phyloP scores from a whole-genome alignment of 2,797 vertebrate genomes.

The Scarus forsteni region DNA sequence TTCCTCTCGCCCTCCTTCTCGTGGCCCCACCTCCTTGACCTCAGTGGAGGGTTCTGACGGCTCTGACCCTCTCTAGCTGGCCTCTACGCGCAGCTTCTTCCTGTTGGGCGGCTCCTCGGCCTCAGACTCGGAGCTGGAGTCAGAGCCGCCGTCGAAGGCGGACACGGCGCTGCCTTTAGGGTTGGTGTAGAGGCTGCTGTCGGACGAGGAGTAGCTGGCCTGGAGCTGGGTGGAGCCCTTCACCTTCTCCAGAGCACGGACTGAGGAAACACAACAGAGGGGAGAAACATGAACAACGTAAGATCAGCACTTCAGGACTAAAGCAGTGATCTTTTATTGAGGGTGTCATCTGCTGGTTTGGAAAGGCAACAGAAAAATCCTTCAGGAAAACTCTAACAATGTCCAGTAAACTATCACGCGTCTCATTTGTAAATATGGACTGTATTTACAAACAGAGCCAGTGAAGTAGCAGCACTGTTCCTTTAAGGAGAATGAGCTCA shows the following conservation, averaged over 20 bases:
- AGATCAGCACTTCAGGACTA: too few species aligned
- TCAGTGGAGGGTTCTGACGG: not conserved
- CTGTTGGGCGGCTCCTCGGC: constrained; percentile 92
- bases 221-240: constrained; percentile 95
- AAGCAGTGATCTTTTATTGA: too few species aligned
- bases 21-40: constrained; percentile 33
- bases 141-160: constrained; percentile 96
- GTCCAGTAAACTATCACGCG: too few species aligned
- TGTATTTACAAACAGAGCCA: too few species aligned
- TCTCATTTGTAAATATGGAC: too few species aligned
- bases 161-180: constrained; percentile 98
- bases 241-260: constrained; percentile 98
- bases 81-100: constrained; percentile 96
- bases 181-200: constrained; percentile 99
- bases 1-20: constrained; percentile 45
- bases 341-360: too few species aligned
- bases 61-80: constrained; percentile 84
- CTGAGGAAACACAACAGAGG: constrained; percentile 67
- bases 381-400: too few species aligned
- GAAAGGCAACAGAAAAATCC: too few species aligned
- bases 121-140: constrained; percentile 97
- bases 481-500: too few species aligned
- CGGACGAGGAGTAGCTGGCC: constrained; percentile 92
- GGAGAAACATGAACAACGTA: not conserved
- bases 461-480: too few species aligned